Evolutionary conservation across 35 echinoderm and acorn worm species (phyloP).

Genomic region (Apostichopus californicus): DNA sequence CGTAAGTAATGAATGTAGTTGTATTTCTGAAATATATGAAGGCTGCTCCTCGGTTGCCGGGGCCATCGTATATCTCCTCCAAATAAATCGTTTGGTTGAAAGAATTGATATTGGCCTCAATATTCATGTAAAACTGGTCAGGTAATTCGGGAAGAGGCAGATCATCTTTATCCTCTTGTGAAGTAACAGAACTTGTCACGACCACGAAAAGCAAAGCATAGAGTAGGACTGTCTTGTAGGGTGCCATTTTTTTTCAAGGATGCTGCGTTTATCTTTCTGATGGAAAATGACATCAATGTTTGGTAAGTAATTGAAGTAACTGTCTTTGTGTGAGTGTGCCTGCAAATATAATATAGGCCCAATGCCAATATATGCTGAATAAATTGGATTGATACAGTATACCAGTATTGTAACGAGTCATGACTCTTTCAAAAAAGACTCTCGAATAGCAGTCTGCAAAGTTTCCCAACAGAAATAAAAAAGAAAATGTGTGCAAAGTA

Average conservation of each 20-base stretch:
- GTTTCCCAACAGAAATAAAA: too few relatives aligned
- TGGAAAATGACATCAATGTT: too few relatives aligned
- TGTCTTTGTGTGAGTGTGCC: too few relatives aligned
- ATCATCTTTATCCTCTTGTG: neutral
- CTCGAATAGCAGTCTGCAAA: too few relatives aligned
- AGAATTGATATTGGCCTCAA: constrained; percentile 13
- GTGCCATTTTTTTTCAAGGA: neutral
- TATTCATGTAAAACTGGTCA: constrained; percentile 5
- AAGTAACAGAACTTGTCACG: neutral
- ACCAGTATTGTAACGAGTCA: too few relatives aligned
- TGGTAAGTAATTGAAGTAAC: too few relatives aligned
- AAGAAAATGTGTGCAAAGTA: too few relatives aligned
- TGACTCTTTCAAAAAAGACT: too few relatives aligned
- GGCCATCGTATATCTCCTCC: constrained; percentile 35
- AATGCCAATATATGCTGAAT: too few relatives aligned
- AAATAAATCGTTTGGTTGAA: neutral
- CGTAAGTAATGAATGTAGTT: neutral
- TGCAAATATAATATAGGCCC: too few relatives aligned
- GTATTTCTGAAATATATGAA: neutral
- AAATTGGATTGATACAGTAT: too few relatives aligned
- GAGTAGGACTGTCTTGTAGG: neutral
- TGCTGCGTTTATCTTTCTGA: too few relatives aligned
- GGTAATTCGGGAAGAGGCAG: constrained; percentile 12
- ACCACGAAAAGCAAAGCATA: neutral
- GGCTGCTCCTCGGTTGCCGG: constrained; percentile 14